phyloP scores from a whole-genome alignment of 1,140 invertebrate species.

The Augochlora pura region DNA sequence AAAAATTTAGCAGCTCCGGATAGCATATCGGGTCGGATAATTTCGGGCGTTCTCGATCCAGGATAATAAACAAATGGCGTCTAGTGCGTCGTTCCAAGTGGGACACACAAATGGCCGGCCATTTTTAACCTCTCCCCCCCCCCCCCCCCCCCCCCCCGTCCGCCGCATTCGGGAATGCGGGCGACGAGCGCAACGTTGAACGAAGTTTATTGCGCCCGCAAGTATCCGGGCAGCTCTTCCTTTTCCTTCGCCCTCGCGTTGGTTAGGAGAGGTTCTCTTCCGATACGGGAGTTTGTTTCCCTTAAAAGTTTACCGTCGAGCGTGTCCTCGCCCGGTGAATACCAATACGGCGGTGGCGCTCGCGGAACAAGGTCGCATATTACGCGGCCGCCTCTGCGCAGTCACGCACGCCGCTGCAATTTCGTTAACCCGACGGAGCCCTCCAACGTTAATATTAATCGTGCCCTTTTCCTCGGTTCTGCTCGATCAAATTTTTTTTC shows the following conservation, averaged over 20 bases:
- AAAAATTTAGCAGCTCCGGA: too few relatives aligned
- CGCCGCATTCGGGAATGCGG: slow-evolving; percentile 2
- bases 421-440: not conserved
- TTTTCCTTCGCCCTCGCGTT: too few relatives aligned
- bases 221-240: not conserved
- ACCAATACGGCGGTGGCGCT: slow-evolving; percentile 15
- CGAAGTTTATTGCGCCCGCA: slow-evolving; percentile 25
- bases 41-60: not conserved
- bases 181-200: not conserved
- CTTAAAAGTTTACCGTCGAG: slow-evolving; percentile 18
- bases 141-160: too few relatives aligned
- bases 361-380: not conserved
- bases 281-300: slow-evolving; percentile 12
- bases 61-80: slow-evolving; percentile 3
- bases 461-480: not conserved
- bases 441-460: slow-evolving; percentile 16
- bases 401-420: not conserved
- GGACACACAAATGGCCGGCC: not conserved
- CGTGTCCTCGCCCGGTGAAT: slow-evolving; percentile 10
- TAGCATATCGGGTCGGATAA: not conserved
- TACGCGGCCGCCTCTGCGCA: not conserved
- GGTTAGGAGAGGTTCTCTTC: not conserved
- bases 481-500: too few relatives aligned
- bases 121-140: slow-evolving; percentile 9
- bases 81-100: not conserved